phyloP scores from a whole-genome alignment of 2,888 invertebrate genomes.

The Poecilobothrus nobilitatus region DNA sequence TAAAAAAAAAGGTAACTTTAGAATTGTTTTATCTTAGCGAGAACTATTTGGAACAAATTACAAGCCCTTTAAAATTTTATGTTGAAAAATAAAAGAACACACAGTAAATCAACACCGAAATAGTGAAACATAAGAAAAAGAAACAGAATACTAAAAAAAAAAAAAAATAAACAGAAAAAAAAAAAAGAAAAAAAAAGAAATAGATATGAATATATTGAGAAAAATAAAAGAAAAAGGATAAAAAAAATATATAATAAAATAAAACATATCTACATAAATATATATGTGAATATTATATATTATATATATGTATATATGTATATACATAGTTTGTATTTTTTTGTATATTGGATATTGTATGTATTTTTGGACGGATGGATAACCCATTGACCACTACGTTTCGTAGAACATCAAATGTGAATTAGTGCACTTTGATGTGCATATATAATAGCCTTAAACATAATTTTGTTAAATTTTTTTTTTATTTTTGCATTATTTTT shows the following conservation, averaged over 20 bases:
- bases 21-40: neutral
- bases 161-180: too few relatives aligned
- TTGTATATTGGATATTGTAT: too few relatives aligned
- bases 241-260: too few relatives aligned
- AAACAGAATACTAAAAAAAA: too few relatives aligned
- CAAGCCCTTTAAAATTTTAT: neutral
- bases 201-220: too few relatives aligned
- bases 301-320: too few relatives aligned
- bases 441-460: slow-evolving; percentile 24
- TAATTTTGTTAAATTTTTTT: neutral
- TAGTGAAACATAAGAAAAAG: neutral
- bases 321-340: too few relatives aligned
- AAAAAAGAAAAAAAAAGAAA: too few relatives aligned
- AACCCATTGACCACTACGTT: slow-evolving; percentile 45
- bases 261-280: too few relatives aligned
- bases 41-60: neutral
- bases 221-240: too few relatives aligned
- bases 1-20: neutral
- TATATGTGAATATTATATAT: neutral
- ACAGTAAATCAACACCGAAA: slow-evolving; percentile 1
- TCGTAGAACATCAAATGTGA: slow-evolving; percentile 45
- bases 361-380: slow-evolving; percentile 24
- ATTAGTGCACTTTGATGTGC: slow-evolving; percentile 41
- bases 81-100: neutral
- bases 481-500: neutral